Evolutionary conservation across 2,888 invertebrate genomes (phyloP), one percentile per base, ranked within the genome.

Genomic region (Papilio gigon): DNA sequence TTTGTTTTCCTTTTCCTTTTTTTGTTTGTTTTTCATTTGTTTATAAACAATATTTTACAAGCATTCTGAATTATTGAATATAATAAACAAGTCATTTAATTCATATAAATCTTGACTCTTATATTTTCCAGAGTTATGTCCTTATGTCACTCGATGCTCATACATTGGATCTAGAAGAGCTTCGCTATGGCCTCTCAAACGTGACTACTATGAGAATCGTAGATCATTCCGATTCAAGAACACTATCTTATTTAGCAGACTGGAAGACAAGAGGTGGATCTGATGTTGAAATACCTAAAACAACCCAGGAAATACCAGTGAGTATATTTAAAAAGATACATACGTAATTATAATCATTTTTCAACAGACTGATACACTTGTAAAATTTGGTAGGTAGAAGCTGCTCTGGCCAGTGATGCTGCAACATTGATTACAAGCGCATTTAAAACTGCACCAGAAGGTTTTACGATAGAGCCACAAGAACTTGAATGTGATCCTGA

Each of bases 131-230:
- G 91, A 92, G 87, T 66, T 93, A 89, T 72, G 84, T 93, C 5
- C 78, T 93, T 1, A 89, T 86, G 80, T 91, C 92, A 27, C 73
- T 93, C 90, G 95, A 95, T 77, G 93, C 95, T 12, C 94, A 95
- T 72, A 95, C 95, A 2, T 77, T 96, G 56, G 94, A 95, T 77
- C 87, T 94, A 71, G 92, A 93, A 73, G 93, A 94, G 73, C 91
- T 94, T 73, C 90, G 93, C 68, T 92, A 94, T 73, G 93, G 93
- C 1, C 87, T 93, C 47, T 94, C 95, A 0, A 96, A 95, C 77
- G 95, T 96, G 2, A 95, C 95, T 1, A 94, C 95, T 27, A 89
- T 96, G 68, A 90, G 95, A 73, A 88, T 96, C 70, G 90, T 96
- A 22, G 94, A 95, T 78, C 93, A 94, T 47, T 88, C 92, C 0